Evolutionary conservation across 2,113 vertebrate genomes (phyloP), one percentile per base, ranked within the genome.

Genomic region (Epinephelus moara): DNA sequence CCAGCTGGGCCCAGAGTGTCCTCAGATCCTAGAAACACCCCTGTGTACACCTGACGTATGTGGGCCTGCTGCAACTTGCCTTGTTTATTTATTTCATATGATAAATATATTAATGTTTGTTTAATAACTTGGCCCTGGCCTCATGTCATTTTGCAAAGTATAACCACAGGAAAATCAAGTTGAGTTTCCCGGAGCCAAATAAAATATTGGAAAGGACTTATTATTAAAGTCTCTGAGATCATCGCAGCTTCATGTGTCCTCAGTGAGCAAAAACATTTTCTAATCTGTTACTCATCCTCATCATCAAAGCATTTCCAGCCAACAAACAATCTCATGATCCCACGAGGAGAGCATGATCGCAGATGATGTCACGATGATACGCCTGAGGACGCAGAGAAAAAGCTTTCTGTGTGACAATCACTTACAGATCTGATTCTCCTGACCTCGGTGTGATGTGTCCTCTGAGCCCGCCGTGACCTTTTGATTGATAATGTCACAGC

Each of bases 281-380:
- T 59, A 47, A 27, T 57, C 33, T 56, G 45, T 14, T 11, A 6
- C 19, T 75, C 30, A 19, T 27, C 19, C 8, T 56, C 23, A 64
- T 42, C 60, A 21, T 23, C 21, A 1, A 1, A 45, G n/a, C 12
- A 6, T 70, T 23, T 59, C 8, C 18, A 2, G 9, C 23, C 14
- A 10, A 42, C 30, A 52, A 64, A 45, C 47, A 68, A 18, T 25
- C 42, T 71, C 45, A 63, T 76, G 67, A 76, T 64, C 61, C 52
- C 67, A 30, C 3, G 4, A 64, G 33, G 30, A 73, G 4, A 33
- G 45, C 25, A 0, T 25, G 74, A 75, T 53, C 19, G 10, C 12
- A 18, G 2, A 50, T 67, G 10, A 55, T 61, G 57, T 70, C 59
- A 45, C 52, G 13, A 5, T 0, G n/a, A 76, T 60, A 63, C 2